Conservation (phyloP, 2,113 vertebrate genomes). For the Grus americana region DNA sequence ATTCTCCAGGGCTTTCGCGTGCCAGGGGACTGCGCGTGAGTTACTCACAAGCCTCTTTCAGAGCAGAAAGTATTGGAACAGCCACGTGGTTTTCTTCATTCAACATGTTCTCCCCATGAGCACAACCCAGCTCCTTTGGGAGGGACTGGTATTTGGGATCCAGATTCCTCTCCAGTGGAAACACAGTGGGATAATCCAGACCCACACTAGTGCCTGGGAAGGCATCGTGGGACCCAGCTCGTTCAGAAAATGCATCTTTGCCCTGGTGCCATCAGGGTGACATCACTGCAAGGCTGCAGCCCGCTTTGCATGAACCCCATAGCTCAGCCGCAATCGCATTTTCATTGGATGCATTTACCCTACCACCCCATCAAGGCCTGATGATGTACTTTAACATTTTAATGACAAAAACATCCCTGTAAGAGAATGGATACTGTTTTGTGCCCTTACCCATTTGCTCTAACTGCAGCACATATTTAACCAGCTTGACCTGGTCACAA, state of each 20-base stretch:
- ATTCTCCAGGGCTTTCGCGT: neutral
- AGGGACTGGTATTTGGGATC: neutral
- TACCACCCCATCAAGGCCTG: neutral
- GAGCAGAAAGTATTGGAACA: neutral
- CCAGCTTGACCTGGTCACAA: neutral
- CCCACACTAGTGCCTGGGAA: neutral
- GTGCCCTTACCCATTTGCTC: neutral
- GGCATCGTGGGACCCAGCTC: fast-evolving
- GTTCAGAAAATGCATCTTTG: neutral
- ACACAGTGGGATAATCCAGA: neutral
- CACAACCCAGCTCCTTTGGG: neutral
- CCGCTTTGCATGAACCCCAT: fast-evolving
- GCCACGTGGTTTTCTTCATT: neutral
- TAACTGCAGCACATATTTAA: neutral
- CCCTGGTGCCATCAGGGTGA: neutral
- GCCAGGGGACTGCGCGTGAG: neutral
- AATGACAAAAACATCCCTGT: neutral
- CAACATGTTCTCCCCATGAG: neutral
- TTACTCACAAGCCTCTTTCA: neutral
- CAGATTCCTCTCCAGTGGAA: neutral
- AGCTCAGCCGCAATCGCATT: neutral
- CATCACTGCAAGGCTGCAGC: neutral
- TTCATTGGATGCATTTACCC: neutral
- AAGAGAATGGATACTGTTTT: neutral
- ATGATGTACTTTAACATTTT: neutral